Evolutionary conservation across 2,888 invertebrate species (phyloP), one percentile per base, ranked within the genome.

Genomic region (Dolomedes plantarius): DNA sequence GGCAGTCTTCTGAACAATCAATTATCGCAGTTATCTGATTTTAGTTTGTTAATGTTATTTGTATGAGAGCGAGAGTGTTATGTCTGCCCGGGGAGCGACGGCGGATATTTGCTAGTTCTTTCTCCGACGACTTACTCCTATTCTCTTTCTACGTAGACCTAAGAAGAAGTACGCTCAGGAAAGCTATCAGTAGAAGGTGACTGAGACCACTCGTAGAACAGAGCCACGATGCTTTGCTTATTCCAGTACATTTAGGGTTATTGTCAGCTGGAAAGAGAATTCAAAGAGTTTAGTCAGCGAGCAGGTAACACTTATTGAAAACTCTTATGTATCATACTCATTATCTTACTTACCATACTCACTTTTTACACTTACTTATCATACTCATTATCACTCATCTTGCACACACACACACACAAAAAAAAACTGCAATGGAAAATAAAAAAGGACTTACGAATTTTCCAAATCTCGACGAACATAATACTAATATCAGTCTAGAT

Each of bases 191-290:
- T 39, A 72, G 32, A 32, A 77, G 31, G n/a, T 77, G 73, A 41
- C 67, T 67, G 76, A 83, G 76, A 76, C 76, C 82, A 76, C 64
- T 72, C 0, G 31, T 19, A 27, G 82, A 50, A 28, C 27, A 64
- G n/a, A 74, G 11, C 31, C 31, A 56, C 6, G 68, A 46, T 39
- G 77, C 83, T n/a, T 67, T 27, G 32, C 83, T 85, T 39, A 77
- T 77, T 27, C 83, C 68, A 29, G 73, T 77, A 32, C 73, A 73
- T 41, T 85, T 73, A 27, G 77, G 77, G 67, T 85, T 85, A 29
- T 78, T 65, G 32, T 77, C 72, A 50, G 72, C 83, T 85, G 19
- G 32, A 32, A 23, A 16, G 19, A 65, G n/a, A n/a, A n/a, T n/a
- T n/a, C n/a, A n/a, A n/a, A n/a, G n/a, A n/a, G n/a, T n/a, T n/a